A percentile compares a stretch with the other conserved stretches of the same genome.
These are phyloP conservation scores for Anthoscopus minutus DNA, from an alignment of 2,113 vertebrate species.

Conservation along the genomic window DNA sequence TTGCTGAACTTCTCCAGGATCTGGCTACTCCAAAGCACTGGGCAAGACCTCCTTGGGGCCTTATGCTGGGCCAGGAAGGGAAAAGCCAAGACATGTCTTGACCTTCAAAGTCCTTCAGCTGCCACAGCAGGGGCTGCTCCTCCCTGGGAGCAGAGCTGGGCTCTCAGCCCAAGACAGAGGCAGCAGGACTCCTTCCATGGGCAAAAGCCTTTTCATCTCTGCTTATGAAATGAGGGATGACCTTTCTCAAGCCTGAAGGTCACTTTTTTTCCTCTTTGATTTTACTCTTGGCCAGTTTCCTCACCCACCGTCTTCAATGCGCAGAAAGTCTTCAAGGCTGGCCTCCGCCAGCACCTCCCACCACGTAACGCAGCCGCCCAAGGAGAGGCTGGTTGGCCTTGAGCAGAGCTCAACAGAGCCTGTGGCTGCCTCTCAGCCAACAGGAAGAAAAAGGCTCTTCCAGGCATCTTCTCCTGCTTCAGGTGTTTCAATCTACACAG, in stretches of 20 bases:
- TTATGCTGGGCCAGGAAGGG: not conserved
- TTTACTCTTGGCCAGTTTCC: not conserved
- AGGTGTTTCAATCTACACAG: not conserved
- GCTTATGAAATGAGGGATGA: not conserved
- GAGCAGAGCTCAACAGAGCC: not conserved
- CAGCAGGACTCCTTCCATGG: not conserved
- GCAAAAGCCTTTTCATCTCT: not conserved
- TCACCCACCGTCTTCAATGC: fast-evolving
- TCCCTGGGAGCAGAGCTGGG: not conserved
- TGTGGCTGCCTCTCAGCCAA: not conserved
- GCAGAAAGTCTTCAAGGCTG: not conserved
- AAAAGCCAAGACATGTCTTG: not conserved
- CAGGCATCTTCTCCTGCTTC: not conserved
- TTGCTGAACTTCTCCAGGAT: not conserved
- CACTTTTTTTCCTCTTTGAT: not conserved
- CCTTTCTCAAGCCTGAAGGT: not conserved
- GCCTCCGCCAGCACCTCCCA: not conserved
- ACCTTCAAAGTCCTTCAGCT: not conserved
- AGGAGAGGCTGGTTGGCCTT: not conserved
- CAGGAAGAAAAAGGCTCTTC: not conserved
- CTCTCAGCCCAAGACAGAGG: not conserved
- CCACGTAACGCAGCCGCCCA: not conserved
- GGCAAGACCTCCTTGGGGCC: not conserved
- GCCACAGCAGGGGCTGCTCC: not conserved
- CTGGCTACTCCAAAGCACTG: not conserved